These are phyloP conservation scores for Diarsia rubi DNA, from an alignment of 2,888 invertebrate species.

Conservation along the genomic window DNA sequence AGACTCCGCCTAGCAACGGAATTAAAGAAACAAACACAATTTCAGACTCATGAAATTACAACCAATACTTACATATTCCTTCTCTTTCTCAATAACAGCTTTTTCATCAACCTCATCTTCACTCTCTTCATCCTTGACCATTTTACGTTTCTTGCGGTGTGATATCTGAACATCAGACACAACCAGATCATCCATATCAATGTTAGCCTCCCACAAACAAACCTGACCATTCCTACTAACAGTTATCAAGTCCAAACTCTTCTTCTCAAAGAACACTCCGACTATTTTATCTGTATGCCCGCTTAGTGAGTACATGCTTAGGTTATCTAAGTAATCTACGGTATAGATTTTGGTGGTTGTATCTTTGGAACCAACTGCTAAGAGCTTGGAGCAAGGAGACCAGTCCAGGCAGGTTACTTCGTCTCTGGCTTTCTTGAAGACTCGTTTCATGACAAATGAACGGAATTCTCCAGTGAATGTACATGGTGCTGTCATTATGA, in stretches of 20 bases:
- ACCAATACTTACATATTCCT: conserved; percentile 82
- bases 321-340: conserved; percentile 93
- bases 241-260: conserved; percentile 96
- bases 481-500: conserved; percentile 96
- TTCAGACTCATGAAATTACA: neutral
- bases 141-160: conserved; percentile 86
- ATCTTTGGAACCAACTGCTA: conserved; percentile 98
- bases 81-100: conserved; percentile 90
- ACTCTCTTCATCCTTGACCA: conserved; percentile 87
- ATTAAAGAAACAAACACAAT: neutral
- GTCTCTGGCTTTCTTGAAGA: conserved; percentile 95
- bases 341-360: conserved; percentile 96
- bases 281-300: conserved; percentile 96
- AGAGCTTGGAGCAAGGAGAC: conserved; percentile 97
- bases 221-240: conserved; percentile 96
- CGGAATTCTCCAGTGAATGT: conserved; percentile 95
- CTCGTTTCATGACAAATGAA: conserved; percentile 96
- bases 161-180: conserved; percentile 87
- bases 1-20: neutral
- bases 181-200: conserved; percentile 93
- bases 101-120: conserved; percentile 93
- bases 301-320: conserved; percentile 94
- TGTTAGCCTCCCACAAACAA: conserved; percentile 96
- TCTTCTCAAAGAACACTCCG: conserved; percentile 96
- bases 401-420: conserved; percentile 97